Percentiles rank a stretch among this genome's conserved stretches.
phyloP scores from a whole-genome alignment of 2,113 vertebrate genomes.

The Emydocephalus ijimae region DNA sequence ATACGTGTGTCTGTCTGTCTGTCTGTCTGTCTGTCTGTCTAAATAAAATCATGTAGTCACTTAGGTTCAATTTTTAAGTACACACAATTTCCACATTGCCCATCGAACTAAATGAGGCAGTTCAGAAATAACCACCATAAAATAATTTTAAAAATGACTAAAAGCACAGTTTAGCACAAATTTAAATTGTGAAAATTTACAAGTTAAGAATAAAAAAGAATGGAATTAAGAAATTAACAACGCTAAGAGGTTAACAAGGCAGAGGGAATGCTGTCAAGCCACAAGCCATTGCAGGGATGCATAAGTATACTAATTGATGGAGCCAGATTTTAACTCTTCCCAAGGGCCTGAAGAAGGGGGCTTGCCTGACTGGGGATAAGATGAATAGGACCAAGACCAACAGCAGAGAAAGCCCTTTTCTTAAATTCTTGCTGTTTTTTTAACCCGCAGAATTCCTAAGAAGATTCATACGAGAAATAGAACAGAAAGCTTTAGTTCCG shows the following conservation, averaged over 20 bases:
- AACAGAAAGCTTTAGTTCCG: neutral
- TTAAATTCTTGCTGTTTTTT: neutral
- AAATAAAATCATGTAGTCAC: too few relatives aligned
- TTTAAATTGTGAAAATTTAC: neutral
- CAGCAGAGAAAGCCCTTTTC: neutral
- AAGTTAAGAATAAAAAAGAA: neutral
- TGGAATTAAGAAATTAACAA: neutral
- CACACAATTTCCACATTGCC: too few relatives aligned
- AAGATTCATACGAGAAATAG: neutral
- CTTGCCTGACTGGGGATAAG: neutral
- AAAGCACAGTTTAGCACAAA: neutral
- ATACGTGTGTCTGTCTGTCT: too few relatives aligned
- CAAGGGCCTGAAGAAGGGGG: neutral
- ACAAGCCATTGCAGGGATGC: neutral
- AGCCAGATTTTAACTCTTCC: neutral
- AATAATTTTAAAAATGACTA: neutral
- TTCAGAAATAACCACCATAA: neutral
- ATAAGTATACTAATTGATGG: neutral
- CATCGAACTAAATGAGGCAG: too few relatives aligned
- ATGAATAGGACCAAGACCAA: neutral
- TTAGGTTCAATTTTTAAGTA: too few relatives aligned
- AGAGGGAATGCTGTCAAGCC: neutral
- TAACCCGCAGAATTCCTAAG: neutral
- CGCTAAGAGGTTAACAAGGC: neutral
- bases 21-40: too few relatives aligned